Percentiles rank a stretch among this genome's conserved stretches.
These are phyloP conservation scores for Aspidiotus destructor DNA, from an alignment of 2,888 invertebrate species.

Conservation along the genomic window DNA sequence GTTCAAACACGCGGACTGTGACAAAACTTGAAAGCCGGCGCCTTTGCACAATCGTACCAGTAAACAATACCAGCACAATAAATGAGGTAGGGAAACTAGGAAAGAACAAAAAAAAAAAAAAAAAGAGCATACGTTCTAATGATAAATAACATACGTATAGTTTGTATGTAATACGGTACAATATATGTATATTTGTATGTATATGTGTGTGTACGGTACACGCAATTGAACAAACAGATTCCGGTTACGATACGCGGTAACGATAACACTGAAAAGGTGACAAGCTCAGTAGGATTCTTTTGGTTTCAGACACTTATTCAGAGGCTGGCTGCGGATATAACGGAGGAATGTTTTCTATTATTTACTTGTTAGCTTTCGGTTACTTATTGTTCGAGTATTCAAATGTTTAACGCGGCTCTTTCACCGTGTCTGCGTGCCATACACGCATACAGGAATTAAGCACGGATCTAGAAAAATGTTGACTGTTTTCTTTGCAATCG, in stretches of 20 bases:
- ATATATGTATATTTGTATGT: too few species aligned
- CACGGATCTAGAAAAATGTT: too few species aligned
- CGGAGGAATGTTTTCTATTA: not conserved
- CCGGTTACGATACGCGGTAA: constrained; percentile 1
- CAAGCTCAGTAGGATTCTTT: constrained; percentile 4
- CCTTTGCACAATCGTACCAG: not conserved
- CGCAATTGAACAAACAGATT: constrained; percentile 4
- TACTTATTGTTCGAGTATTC: not conserved
- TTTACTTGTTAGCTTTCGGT: not conserved
- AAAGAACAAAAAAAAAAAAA: not conserved
- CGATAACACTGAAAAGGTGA: not conserved
- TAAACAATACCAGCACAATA: not conserved
- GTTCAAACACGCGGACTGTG: not conserved
- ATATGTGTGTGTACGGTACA: not conserved
- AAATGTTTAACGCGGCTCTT: not conserved
- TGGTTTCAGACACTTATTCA: not conserved
- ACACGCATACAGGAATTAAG: too few species aligned
- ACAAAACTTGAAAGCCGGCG: not conserved
- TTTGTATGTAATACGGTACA: too few species aligned
- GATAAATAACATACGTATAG: not conserved
- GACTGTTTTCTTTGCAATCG: too few species aligned
- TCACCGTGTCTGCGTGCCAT: too few species aligned
- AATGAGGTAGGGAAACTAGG: not conserved
- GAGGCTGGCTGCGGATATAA: not conserved
- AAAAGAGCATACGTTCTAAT: not conserved